A percentile compares a stretch with the other conserved stretches of the same genome.
phyloP scores from a whole-genome alignment of 2,797 vertebrate genomes.

The Chlorospingus semifuscus region DNA sequence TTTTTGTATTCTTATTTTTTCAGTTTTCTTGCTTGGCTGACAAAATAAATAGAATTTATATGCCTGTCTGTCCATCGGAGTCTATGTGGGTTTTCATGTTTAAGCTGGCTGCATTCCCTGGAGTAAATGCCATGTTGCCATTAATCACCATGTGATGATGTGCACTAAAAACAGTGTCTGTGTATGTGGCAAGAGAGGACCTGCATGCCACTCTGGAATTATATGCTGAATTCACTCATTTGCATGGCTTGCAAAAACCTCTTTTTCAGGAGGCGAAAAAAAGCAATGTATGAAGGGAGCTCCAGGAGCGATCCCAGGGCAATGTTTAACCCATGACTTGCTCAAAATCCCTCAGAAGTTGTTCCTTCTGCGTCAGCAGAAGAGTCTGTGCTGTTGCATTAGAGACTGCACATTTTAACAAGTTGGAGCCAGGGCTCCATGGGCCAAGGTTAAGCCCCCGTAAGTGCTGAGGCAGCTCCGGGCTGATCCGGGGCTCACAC shows the following conservation, averaged over 20 bases:
- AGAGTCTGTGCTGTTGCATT: background rate
- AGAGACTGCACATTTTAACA: background rate
- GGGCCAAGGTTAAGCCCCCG: background rate
- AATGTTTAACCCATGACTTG: background rate
- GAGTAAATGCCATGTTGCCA: constrained; percentile 46
- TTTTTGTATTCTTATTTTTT: constrained; percentile 50
- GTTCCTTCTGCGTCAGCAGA: background rate
- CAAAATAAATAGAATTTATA: constrained; percentile 38
- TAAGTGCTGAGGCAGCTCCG: background rate
- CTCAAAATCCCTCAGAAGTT: background rate
- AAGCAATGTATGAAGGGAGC: background rate
- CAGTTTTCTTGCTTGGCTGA: constrained; percentile 32
- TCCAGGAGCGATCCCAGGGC: background rate
- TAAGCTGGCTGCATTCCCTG: constrained; percentile 36
- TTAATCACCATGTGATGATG: constrained; percentile 46
- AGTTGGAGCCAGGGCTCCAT: rapidly evolving
- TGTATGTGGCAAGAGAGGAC: background rate
- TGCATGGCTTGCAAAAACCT: background rate
- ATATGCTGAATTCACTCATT: background rate
- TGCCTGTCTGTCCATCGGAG: constrained; percentile 41
- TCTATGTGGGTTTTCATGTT: constrained; percentile 42
- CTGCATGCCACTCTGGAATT: background rate
- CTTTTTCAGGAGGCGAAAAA: background rate
- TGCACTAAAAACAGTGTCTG: constrained; percentile 26
- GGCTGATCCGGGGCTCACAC: background rate